Conservation (phyloP, 2,888 invertebrate genomes). For the Scaptomyza reducta region DNA sequence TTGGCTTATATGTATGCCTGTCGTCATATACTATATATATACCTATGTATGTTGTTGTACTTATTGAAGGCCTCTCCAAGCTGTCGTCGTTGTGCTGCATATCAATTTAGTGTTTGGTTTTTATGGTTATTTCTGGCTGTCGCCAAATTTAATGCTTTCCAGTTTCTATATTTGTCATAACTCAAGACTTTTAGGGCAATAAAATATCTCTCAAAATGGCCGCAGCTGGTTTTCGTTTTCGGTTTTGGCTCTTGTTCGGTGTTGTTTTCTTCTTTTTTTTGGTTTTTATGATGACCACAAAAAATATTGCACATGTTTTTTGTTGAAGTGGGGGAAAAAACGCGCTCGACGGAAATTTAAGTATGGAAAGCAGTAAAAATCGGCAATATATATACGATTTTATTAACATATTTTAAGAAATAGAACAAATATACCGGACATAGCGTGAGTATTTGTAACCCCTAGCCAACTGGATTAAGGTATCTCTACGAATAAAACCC, state of each 20-base stretch:
- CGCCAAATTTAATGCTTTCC: constrained; percentile 70
- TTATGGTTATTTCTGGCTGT: constrained; percentile 62
- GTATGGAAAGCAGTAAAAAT: constrained; percentile 18
- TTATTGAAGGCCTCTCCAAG: constrained; percentile 54
- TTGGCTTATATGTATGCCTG: neutral
- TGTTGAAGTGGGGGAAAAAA: too few relatives aligned
- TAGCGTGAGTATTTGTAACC: neutral
- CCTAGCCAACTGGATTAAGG: neutral
- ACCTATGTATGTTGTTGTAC: constrained; percentile 11
- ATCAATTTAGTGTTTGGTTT: constrained; percentile 41
- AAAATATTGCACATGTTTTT: constrained; percentile 17
- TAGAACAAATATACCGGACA: neutral
- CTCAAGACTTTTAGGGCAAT: constrained; percentile 68
- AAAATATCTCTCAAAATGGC: constrained; percentile 75
- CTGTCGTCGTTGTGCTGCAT: constrained; percentile 51
- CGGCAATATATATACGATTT: neutral
- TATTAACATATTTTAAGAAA: neutral
- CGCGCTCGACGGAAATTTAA: neutral
- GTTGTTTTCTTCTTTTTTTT: too few relatives aligned
- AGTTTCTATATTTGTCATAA: constrained; percentile 78
- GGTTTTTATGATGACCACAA: constrained; percentile 29
- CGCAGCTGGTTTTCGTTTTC: constrained; percentile 68
- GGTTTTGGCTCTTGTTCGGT: constrained; percentile 1
- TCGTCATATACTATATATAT: neutral
- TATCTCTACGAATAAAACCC: neutral